Evolutionary conservation across 2,888 invertebrate species (phyloP).

Genomic region (Cosmorhoe ocellata): DNA sequence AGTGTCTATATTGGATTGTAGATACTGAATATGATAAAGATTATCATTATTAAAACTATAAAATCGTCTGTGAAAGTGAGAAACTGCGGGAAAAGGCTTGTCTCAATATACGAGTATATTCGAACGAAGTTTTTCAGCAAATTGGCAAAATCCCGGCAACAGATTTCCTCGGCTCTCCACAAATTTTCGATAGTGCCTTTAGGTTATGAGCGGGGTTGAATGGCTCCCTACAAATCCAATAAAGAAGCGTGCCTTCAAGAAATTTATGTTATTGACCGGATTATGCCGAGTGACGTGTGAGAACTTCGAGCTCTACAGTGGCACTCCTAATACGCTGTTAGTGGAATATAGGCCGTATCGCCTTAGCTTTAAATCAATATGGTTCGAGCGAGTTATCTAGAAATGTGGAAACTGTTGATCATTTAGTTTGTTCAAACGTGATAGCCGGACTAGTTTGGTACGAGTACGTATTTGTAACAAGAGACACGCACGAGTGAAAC

Average conservation of each 20-base stretch:
- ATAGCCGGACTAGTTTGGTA: not conserved
- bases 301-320: slow-evolving; percentile 31
- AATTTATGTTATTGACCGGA: slow-evolving; percentile 80
- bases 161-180: slow-evolving; percentile 52
- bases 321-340: not conserved
- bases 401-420: not conserved
- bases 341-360: slow-evolving; percentile 5
- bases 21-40: too few relatives aligned
- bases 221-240: slow-evolving; percentile 73
- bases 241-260: slow-evolving; percentile 71
- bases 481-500: not conserved
- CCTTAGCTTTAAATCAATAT: not conserved
- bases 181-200: slow-evolving; percentile 59
- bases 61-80: too few relatives aligned
- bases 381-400: too few relatives aligned
- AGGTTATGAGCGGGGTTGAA: slow-evolving; percentile 62
- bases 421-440: not conserved
- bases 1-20: too few relatives aligned
- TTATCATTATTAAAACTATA: too few relatives aligned
- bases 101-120: slow-evolving; percentile 2
- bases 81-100: not conserved
- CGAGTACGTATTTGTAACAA: not conserved
- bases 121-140: slow-evolving; percentile 25
- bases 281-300: slow-evolving; percentile 73
- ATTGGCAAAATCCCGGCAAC: slow-evolving; percentile 39